Conservation (phyloP, 2,113 vertebrate genomes). For the Oncorhynchus nerka region DNA sequence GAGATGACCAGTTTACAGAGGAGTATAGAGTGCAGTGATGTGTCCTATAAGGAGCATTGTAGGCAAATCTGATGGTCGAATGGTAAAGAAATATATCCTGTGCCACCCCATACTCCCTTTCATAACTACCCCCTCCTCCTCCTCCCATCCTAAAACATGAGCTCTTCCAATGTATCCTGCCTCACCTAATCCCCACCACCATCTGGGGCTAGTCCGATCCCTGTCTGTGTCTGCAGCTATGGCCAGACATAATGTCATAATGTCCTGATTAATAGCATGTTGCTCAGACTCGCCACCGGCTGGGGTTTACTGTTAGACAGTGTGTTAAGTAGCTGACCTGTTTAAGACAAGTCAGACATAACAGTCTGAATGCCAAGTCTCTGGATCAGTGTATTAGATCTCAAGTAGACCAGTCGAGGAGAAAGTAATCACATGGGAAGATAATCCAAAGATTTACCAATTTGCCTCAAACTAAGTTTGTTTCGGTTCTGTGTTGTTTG, state of each 20-base stretch:
- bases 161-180: constrained; percentile 26
- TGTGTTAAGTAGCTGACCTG: not conserved
- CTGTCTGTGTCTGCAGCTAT: not conserved
- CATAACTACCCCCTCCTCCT: no score
- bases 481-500: not conserved
- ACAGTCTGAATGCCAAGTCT: no score
- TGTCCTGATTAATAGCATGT: no score
- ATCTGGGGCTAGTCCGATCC: constrained; percentile 1
- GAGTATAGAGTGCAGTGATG: no score
- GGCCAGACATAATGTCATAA: no score
- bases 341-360: not conserved
- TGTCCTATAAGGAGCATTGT: no score
- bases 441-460: no score
- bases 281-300: not conserved
- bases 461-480: not conserved
- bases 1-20: no score
- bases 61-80: no score
- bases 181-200: constrained; percentile 11
- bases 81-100: no score
- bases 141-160: constrained; percentile 43
- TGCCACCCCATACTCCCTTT: no score
- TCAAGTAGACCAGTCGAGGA: not conserved
- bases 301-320: not conserved
- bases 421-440: not conserved
- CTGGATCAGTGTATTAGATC: not conserved